A percentile compares a stretch with the other conserved stretches of the same genome.
These are phyloP conservation scores for Stictocephala bisonia DNA, from an alignment of 2,888 invertebrate genomes.

Conservation along the genomic window DNA sequence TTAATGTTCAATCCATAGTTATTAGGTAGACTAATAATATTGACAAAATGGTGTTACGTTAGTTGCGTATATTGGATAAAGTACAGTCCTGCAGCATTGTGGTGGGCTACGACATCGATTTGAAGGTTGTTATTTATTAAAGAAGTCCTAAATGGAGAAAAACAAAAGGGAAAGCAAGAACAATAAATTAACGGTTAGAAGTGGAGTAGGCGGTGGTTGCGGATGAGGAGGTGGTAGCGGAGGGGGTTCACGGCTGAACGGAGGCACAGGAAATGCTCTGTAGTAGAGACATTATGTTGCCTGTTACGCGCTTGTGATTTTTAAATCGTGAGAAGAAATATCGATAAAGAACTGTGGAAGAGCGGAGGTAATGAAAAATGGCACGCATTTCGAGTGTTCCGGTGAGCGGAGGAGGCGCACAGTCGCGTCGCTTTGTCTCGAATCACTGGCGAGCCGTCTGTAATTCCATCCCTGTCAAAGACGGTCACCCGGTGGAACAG, in stretches of 20 bases:
- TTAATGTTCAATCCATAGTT: too few species aligned
- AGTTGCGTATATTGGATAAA: too few species aligned
- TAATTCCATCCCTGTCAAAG: constrained; percentile 45
- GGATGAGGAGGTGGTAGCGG: not conserved
- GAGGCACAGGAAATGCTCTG: constrained; percentile 29
- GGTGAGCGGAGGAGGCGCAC: constrained; percentile 25
- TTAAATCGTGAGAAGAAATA: constrained; percentile 41
- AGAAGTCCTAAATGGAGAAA: constrained; percentile 39
- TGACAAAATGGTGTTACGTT: too few species aligned
- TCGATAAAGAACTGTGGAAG: constrained; percentile 34
- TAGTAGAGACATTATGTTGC: constrained; percentile 41
- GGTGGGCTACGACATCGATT: too few species aligned
- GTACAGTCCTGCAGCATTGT: too few species aligned
- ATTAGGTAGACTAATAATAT: too few species aligned
- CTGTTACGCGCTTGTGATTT: constrained; percentile 40
- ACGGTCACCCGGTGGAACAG: constrained; percentile 43
- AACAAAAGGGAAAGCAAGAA: constrained; percentile 35
- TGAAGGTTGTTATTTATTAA: constrained; percentile 37
- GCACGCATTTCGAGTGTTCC: constrained; percentile 43
- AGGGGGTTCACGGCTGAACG: constrained; percentile 26
- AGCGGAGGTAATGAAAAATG: constrained; percentile 44
- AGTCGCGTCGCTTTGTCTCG: constrained; percentile 41
- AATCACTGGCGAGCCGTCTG: constrained; percentile 44
- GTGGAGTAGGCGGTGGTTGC: not conserved
- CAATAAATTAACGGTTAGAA: constrained; percentile 33